These are phyloP conservation scores for Pterophyllum scalare DNA, from an alignment of 2,113 vertebrate genomes.

Conservation along the genomic window DNA sequence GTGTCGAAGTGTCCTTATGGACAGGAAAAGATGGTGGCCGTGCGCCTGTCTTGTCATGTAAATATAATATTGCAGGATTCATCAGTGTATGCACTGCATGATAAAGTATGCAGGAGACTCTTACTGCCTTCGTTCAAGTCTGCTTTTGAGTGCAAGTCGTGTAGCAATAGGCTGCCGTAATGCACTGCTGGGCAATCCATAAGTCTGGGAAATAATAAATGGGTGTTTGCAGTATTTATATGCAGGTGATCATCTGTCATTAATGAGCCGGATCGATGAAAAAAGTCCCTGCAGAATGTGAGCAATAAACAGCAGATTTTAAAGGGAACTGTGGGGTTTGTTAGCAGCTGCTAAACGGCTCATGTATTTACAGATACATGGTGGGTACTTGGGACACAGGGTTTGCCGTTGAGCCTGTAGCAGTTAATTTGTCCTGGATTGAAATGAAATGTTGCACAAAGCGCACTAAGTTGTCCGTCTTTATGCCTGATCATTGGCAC, in stretches of 20 bases:
- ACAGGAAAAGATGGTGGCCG: neutral
- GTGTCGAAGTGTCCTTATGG: neutral
- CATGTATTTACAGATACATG: neutral
- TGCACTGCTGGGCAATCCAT: neutral
- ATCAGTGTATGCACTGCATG: neutral
- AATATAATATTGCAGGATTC: neutral
- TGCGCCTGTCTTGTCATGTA: neutral
- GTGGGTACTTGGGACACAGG: fast-evolving
- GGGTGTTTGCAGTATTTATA: neutral
- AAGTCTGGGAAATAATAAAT: neutral
- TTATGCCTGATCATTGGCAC: neutral
- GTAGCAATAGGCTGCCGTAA: neutral
- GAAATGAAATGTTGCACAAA: neutral
- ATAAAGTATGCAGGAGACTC: neutral
- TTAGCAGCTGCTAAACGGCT: slow-evolving; percentile 2
- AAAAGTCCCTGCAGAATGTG: neutral
- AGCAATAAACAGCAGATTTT: neutral
- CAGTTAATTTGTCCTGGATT: neutral
- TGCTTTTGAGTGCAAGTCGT: neutral
- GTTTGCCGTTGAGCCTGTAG: neutral
- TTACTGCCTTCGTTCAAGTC: neutral
- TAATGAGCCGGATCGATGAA: neutral
- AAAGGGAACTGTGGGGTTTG: neutral
- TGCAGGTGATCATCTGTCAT: neutral
- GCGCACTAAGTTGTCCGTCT: neutral